Evolutionary conservation across 2,888 invertebrate genomes (phyloP).

Genomic region (Cantharis flavilabris): DNA sequence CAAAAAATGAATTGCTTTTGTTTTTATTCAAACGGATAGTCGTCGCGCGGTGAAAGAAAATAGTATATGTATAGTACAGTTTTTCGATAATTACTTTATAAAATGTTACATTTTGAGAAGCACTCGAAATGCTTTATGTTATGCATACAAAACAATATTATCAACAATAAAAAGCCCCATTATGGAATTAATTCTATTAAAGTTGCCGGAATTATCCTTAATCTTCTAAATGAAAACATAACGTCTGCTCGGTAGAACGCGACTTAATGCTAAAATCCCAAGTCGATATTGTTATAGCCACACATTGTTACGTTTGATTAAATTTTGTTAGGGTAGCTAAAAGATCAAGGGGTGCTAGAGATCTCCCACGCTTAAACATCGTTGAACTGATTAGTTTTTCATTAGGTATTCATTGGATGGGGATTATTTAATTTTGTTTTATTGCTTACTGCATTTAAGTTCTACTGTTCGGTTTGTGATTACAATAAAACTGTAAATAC

Average conservation of each 20-base stretch:
- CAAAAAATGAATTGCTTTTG: background rate
- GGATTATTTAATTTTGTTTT: slow-evolving; percentile 18
- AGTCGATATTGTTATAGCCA: slow-evolving; percentile 42
- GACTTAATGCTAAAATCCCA: slow-evolving; percentile 22
- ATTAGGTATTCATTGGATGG: slow-evolving; percentile 49
- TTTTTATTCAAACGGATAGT: background rate
- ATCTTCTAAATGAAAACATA: slow-evolving; percentile 19
- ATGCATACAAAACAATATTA: background rate
- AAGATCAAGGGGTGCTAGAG: slow-evolving; percentile 37
- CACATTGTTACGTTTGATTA: slow-evolving; percentile 53
- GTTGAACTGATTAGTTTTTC: slow-evolving; percentile 41
- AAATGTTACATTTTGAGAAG: background rate
- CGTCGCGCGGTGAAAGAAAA: too few relatives aligned
- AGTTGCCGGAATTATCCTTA: background rate
- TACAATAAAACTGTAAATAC: background rate
- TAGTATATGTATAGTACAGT: background rate
- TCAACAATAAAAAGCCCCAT: background rate
- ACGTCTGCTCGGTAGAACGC: slow-evolving; percentile 7
- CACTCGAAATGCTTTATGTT: background rate
- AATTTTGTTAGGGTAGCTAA: slow-evolving; percentile 47
- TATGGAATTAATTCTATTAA: background rate
- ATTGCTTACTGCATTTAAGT: background rate
- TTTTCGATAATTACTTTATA: background rate
- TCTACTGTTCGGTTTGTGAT: background rate
- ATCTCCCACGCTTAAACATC: slow-evolving; percentile 34